phyloP scores from a whole-genome alignment of 2,113 vertebrate genomes.

The Hipposideros armiger region DNA sequence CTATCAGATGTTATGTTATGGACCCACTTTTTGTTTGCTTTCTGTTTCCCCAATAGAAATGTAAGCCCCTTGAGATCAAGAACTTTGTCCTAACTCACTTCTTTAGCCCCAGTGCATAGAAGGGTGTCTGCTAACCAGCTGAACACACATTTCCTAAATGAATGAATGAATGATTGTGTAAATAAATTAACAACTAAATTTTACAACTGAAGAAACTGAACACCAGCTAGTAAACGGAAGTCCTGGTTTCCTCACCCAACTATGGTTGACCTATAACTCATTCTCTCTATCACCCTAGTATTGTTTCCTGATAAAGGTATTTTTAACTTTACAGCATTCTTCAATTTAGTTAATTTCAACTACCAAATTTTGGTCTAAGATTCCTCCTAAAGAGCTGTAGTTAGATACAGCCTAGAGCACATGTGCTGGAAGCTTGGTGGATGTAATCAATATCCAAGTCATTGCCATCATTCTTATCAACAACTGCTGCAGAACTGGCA shows the following conservation, averaged over 20 bases:
- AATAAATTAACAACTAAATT: background rate
- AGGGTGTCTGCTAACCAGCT: background rate
- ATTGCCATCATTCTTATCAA: background rate
- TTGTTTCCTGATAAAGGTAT: background rate
- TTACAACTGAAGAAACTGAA: background rate
- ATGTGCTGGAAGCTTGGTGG: background rate
- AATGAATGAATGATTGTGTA: background rate
- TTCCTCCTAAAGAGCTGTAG: background rate
- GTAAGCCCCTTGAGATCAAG: background rate
- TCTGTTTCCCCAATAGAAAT: background rate
- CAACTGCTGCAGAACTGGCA: background rate
- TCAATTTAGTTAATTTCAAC: conserved; percentile 29
- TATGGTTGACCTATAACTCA: background rate
- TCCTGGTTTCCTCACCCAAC: background rate
- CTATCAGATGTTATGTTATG: background rate
- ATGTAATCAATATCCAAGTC: background rate
- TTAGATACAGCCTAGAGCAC: background rate
- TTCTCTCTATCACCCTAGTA: background rate
- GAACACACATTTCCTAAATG: background rate
- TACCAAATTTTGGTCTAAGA: background rate
- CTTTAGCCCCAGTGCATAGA: background rate
- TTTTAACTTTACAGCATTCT: background rate
- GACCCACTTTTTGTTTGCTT: background rate
- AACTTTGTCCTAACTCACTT: background rate
- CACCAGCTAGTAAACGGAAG: background rate